phyloP scores from a whole-genome alignment of 2,113 vertebrate species.

The Caloenas nicobarica region DNA sequence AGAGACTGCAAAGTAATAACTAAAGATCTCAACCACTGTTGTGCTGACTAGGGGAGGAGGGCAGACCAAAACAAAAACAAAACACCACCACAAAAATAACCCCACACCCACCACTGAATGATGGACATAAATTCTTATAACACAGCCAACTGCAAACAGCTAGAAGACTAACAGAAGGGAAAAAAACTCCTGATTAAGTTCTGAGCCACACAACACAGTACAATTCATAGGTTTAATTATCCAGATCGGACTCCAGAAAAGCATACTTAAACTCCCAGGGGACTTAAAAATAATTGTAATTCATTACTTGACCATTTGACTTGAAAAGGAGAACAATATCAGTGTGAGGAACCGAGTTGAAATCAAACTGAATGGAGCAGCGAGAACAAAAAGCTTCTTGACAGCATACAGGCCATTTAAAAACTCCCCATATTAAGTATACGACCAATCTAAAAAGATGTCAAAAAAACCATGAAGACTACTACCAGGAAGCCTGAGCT shows the following conservation, averaged over 20 bases:
- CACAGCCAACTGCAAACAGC: background rate
- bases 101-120: background rate
- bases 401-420: background rate
- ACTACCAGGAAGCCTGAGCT: background rate
- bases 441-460: background rate
- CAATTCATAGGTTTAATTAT: background rate
- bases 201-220: background rate
- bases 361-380: background rate
- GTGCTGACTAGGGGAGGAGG: background rate
- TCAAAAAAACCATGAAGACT: background rate
- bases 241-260: background rate
- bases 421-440: background rate
- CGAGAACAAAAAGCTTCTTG: background rate
- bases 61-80: background rate
- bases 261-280: background rate
- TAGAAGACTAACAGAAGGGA: background rate
- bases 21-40: background rate
- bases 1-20: background rate
- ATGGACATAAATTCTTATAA: background rate
- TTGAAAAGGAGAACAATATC: background rate
- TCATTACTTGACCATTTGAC: background rate
- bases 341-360: background rate
- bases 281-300: background rate
- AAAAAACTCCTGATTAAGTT: background rate
- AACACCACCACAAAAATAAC: background rate